A percentile compares a stretch with the other conserved stretches of the same genome.
phyloP scores from a whole-genome alignment of 2,888 invertebrate species.

The Steinernema scapterisci region DNA sequence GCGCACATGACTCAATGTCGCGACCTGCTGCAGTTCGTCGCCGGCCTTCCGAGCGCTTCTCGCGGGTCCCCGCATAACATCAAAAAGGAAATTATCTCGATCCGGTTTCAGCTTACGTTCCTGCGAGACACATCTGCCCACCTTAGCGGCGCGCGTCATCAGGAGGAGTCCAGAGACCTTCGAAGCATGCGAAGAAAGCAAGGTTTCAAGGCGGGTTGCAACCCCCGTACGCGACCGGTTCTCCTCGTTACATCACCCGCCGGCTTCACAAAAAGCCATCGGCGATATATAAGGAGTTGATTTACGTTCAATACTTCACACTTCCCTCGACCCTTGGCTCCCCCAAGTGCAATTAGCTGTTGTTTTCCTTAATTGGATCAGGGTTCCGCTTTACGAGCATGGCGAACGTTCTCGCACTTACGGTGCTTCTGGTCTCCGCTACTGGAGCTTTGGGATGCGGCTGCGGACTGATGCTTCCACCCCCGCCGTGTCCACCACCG shows the following conservation, averaged over 20 bases:
- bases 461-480: constrained; percentile 14
- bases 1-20: constrained; percentile 8
- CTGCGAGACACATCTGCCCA: not conserved
- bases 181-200: constrained; percentile 23
- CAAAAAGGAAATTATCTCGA: constrained; percentile 25
- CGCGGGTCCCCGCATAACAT: constrained; percentile 7
- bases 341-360: constrained; percentile 19
- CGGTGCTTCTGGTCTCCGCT: not conserved
- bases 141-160: not conserved
- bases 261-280: constrained; percentile 12
- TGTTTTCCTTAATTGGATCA: not conserved
- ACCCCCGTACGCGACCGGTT: constrained; percentile 29
- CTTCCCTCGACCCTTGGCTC: not conserved
- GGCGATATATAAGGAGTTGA: constrained; percentile 27
- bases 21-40: not conserved
- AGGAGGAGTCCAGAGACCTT: not conserved
- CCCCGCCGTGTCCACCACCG: constrained; percentile 33
- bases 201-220: constrained; percentile 32
- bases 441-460: constrained; percentile 11
- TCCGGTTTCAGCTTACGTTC: constrained; percentile 26
- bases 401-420: not conserved
- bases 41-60: too few species aligned
- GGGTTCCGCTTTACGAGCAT: not conserved
- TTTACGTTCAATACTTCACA: constrained; percentile 22
- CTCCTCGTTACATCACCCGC: constrained; percentile 24